phyloP scores from a whole-genome alignment of 1,140 invertebrate genomes.

The Drosophila parvula region DNA sequence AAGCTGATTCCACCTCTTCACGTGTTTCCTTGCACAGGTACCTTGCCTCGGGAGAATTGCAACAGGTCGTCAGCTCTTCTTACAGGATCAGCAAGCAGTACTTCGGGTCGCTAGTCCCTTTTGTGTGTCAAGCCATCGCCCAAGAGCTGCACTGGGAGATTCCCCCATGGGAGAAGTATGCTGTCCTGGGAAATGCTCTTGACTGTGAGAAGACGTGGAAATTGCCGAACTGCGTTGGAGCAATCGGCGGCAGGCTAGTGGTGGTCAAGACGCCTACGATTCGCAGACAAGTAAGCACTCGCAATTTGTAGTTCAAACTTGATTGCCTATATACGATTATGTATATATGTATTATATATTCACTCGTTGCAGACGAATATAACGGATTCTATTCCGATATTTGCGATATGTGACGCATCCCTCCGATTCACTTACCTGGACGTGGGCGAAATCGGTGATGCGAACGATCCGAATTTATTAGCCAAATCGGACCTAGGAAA shows the following conservation, averaged over 20 bases:
- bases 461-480: background rate
- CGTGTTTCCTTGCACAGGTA: background rate
- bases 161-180: slow-evolving; percentile 2
- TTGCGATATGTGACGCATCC: background rate
- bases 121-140: slow-evolving; percentile 1
- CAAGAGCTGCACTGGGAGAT: slow-evolving; percentile 7
- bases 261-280: background rate
- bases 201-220: background rate
- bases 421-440: slow-evolving; percentile 4
- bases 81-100: slow-evolving; percentile 13
- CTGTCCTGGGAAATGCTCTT: background rate
- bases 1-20: background rate
- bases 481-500: background rate
- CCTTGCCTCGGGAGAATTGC: background rate
- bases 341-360: background rate
- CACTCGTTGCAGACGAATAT: background rate
- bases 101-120: background rate
- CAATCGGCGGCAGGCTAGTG: slow-evolving; percentile 1
- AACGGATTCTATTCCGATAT: background rate
- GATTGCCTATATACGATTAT: too few relatives aligned
- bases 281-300: background rate
- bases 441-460: background rate
- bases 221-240: slow-evolving; percentile 2
- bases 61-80: background rate
- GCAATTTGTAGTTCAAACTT: background rate